Evolutionary conservation across 2,113 vertebrate species (phyloP).

Genomic region (Colaptes auratus): DNA sequence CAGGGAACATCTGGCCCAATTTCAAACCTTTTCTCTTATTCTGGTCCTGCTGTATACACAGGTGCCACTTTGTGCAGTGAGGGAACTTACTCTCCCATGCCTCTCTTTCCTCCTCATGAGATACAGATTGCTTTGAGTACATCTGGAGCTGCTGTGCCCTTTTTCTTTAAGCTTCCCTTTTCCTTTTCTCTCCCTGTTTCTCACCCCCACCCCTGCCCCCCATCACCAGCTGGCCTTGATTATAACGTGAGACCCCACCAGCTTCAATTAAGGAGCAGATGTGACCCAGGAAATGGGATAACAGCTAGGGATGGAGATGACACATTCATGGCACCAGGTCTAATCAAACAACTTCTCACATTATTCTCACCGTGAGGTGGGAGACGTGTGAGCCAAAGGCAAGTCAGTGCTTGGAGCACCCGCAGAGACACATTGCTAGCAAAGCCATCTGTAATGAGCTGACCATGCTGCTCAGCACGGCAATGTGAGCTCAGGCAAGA

Average conservation of each 20-base stretch:
- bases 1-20: neutral
- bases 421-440: neutral
- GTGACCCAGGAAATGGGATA: conserved; percentile 43
- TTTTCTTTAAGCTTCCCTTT: neutral
- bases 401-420: conserved; percentile 51
- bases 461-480: conserved; percentile 6
- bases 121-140: neutral
- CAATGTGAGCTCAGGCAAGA: neutral
- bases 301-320: conserved; percentile 51
- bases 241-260: conserved; percentile 1
- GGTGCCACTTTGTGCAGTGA: neutral
- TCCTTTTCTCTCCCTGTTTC: neutral
- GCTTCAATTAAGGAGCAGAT: conserved; percentile 59
- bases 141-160: neutral
- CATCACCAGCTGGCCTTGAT: conserved; percentile 12
- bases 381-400: conserved; percentile 43
- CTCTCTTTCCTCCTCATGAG: neutral
- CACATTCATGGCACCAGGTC: conserved; percentile 33
- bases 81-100: neutral
- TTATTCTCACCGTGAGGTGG: conserved; percentile 55
- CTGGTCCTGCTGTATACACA: neutral
- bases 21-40: neutral
- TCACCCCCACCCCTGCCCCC: no score
- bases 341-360: conserved; percentile 67
- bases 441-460: conserved; percentile 48